A percentile compares a stretch with the other conserved stretches of the same genome.
Conservation (phyloP, 1,140 invertebrate genomes). For the Drosophila bifasciata region DNA sequence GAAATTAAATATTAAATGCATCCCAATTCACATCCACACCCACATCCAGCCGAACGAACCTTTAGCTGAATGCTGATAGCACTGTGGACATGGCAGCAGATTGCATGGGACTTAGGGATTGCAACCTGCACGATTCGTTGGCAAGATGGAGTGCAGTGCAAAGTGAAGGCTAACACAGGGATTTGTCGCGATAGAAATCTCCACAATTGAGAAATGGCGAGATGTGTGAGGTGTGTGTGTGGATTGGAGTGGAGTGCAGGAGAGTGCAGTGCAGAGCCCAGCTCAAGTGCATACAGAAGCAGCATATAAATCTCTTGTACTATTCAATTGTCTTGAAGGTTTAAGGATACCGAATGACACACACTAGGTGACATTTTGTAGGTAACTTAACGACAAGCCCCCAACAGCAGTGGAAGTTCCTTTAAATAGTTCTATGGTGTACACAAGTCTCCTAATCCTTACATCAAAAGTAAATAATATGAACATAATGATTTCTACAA, state of each 20-base stretch:
- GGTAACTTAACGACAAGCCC: too few relatives aligned
- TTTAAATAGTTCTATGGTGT: too few relatives aligned
- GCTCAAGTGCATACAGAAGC: neutral
- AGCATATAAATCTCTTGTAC: constrained; percentile 11
- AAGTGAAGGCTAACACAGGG: constrained; percentile 21
- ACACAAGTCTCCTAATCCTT: too few relatives aligned
- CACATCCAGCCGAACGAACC: too few relatives aligned
- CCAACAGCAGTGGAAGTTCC: too few relatives aligned
- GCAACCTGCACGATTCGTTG: constrained; percentile 4
- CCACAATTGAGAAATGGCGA: constrained; percentile 35
- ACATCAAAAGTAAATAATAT: too few relatives aligned
- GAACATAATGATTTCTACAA: too few relatives aligned
- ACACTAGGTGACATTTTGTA: too few relatives aligned
- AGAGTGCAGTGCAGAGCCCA: neutral
- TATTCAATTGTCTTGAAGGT: neutral
- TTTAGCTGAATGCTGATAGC: constrained; percentile 31
- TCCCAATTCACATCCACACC: constrained; percentile 12
- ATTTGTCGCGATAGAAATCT: constrained; percentile 42
- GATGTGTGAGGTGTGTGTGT: neutral
- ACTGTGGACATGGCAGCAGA: neutral
- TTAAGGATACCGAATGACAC: too few relatives aligned
- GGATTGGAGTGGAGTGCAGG: neutral
- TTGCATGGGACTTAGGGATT: constrained; percentile 26
- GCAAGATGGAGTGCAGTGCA: constrained; percentile 23
- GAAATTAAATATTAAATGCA: constrained; percentile 79